These are phyloP conservation scores for Andrena cerasifolii DNA, from an alignment of 1,140 invertebrate genomes.

Conservation along the genomic window DNA sequence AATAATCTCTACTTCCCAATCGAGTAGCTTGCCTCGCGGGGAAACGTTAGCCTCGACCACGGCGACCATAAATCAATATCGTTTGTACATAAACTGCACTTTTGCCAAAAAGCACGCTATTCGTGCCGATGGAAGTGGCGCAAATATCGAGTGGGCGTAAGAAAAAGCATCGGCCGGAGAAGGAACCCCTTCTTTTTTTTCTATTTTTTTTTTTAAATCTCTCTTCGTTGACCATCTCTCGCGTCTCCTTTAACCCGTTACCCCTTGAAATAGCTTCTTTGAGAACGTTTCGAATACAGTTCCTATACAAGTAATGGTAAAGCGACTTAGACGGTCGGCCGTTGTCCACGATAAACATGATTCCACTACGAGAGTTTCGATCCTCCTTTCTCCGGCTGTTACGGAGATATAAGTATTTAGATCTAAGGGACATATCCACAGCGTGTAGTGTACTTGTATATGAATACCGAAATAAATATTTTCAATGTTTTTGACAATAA, in stretches of 20 bases:
- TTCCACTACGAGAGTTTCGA: slow-evolving; percentile 60
- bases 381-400: slow-evolving; percentile 69
- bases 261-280: slow-evolving; percentile 51
- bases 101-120: slow-evolving; percentile 57
- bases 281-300: slow-evolving; percentile 67
- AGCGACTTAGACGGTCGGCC: slow-evolving; percentile 58
- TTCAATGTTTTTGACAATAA: slow-evolving; percentile 77
- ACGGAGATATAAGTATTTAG: slow-evolving; percentile 71
- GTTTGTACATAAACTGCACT: slow-evolving; percentile 56
- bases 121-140: slow-evolving; percentile 56
- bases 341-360: slow-evolving; percentile 58
- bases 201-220: slow-evolving; percentile 18
- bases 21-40: slow-evolving; percentile 28
- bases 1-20: slow-evolving; percentile 18
- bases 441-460: slow-evolving; percentile 77
- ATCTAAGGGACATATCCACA: slow-evolving; percentile 74
- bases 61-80: slow-evolving; percentile 35
- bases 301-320: slow-evolving; percentile 65
- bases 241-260: not conserved
- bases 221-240: not conserved
- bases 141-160: slow-evolving; percentile 44
- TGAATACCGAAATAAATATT: slow-evolving; percentile 77
- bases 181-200: too few species aligned
- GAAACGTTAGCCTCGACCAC: slow-evolving; percentile 29
- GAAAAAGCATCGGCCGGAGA: slow-evolving; percentile 61